Conservation (phyloP, 1,140 invertebrate species). For the Propsilocerus akamusi region DNA sequence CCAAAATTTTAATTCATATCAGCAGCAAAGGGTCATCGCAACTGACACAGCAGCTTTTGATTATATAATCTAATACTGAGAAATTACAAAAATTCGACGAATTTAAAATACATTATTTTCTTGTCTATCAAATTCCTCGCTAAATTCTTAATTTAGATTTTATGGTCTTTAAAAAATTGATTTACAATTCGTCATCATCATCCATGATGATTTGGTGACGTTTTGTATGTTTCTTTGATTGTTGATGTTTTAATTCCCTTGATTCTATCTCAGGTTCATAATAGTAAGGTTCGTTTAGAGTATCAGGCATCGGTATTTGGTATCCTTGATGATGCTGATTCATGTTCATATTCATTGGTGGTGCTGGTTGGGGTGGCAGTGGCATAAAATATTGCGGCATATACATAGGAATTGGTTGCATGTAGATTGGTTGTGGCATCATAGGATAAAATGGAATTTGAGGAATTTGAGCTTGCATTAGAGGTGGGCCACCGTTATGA, state of each 20-base stretch:
- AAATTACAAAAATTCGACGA: too few relatives aligned
- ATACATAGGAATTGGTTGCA: not conserved
- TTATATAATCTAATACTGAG: too few relatives aligned
- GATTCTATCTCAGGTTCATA: not conserved
- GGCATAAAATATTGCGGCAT: not conserved
- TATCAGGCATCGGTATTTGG: not conserved
- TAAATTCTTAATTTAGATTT: not conserved
- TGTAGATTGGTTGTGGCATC: not conserved
- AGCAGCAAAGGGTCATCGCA: too few relatives aligned
- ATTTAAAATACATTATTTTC: too few relatives aligned
- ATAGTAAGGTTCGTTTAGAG: constrained; percentile 1
- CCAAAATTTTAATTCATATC: too few relatives aligned
- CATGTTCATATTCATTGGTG: not conserved
- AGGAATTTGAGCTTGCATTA: constrained; percentile 4
- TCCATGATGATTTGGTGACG: not conserved
- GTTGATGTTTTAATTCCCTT: not conserved
- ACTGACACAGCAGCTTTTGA: too few relatives aligned
- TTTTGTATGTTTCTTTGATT: not conserved
- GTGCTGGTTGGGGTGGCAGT: not conserved
- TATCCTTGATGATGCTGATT: not conserved
- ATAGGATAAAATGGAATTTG: not conserved
- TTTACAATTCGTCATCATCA: not conserved
- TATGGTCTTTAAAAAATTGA: not conserved
- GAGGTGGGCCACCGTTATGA: constrained; percentile 11
- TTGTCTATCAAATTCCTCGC: too few relatives aligned